phyloP scores from a whole-genome alignment of 2,888 invertebrate genomes.

The Scaeva pyrastri region DNA sequence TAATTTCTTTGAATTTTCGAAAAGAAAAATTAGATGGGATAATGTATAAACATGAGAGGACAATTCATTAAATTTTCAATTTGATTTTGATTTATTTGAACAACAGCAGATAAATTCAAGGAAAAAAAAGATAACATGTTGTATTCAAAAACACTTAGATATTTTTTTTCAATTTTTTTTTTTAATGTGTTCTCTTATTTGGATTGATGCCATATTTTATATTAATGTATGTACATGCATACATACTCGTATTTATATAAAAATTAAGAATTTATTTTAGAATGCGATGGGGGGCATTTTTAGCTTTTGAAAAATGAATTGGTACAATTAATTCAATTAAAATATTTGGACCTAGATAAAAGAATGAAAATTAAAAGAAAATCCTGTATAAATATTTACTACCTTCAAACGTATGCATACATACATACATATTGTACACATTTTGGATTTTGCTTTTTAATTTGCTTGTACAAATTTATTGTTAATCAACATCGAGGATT shows the following conservation, averaged over 20 bases:
- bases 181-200: not conserved
- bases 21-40: constrained; percentile 3
- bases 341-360: too few species aligned
- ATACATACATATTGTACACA: too few species aligned
- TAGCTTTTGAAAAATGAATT: not conserved
- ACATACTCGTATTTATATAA: too few species aligned
- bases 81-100: constrained; percentile 12
- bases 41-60: constrained; percentile 6
- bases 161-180: not conserved
- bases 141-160: not conserved
- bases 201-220: constrained; percentile 7
- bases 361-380: too few species aligned
- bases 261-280: not conserved
- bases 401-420: too few species aligned
- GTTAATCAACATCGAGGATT: too few species aligned
- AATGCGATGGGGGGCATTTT: not conserved
- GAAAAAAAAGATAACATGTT: not conserved
- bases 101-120: not conserved
- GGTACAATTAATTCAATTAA: not conserved
- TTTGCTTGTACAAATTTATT: too few species aligned
- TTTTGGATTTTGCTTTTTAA: too few species aligned
- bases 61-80: not conserved
- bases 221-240: not conserved
- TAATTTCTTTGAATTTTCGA: not conserved
- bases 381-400: too few species aligned